These are phyloP conservation scores for Taphrorychus bicolor DNA, from an alignment of 2,888 invertebrate genomes.

Conservation along the genomic window DNA sequence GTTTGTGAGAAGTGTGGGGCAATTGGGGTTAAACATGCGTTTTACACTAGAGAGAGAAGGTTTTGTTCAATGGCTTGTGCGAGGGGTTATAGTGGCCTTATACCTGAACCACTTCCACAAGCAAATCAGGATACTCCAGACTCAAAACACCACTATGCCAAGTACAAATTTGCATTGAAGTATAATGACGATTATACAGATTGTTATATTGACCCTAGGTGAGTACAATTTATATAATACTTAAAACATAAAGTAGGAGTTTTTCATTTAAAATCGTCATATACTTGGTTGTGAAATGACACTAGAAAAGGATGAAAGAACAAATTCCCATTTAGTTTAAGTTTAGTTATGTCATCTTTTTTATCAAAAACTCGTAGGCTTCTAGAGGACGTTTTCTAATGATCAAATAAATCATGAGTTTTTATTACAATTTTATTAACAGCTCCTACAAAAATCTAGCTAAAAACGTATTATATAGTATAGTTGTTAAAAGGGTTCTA, in stretches of 20 bases:
- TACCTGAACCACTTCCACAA: slow-evolving; percentile 57
- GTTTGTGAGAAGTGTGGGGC: slow-evolving; percentile 86
- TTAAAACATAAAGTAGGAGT: too few relatives aligned
- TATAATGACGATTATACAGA: slow-evolving; percentile 55
- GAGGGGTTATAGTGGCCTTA: slow-evolving; percentile 62
- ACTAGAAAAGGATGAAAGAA: too few relatives aligned
- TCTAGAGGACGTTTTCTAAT: too few relatives aligned
- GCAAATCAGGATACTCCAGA: slow-evolving; percentile 52
- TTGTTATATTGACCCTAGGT: slow-evolving; percentile 49
- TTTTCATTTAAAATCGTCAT: too few relatives aligned
- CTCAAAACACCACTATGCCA: slow-evolving; percentile 53
- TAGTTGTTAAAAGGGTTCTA: too few relatives aligned
- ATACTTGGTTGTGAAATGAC: background rate
- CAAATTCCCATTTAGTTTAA: too few relatives aligned
- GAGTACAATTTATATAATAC: background rate
- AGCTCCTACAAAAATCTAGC: too few relatives aligned
- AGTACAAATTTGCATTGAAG: slow-evolving; percentile 58
- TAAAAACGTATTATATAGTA: too few relatives aligned
- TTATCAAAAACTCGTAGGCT: too few relatives aligned
- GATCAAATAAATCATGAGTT: too few relatives aligned
- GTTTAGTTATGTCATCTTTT: too few relatives aligned
- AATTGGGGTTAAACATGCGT: slow-evolving; percentile 85
- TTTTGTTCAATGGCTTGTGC: slow-evolving; percentile 86
- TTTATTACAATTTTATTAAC: too few relatives aligned
- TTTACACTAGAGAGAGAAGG: slow-evolving; percentile 81